A percentile compares a stretch with the other conserved stretches of the same genome.
Conservation (phyloP, 2,888 invertebrate species). For the Nudaria mundana region DNA sequence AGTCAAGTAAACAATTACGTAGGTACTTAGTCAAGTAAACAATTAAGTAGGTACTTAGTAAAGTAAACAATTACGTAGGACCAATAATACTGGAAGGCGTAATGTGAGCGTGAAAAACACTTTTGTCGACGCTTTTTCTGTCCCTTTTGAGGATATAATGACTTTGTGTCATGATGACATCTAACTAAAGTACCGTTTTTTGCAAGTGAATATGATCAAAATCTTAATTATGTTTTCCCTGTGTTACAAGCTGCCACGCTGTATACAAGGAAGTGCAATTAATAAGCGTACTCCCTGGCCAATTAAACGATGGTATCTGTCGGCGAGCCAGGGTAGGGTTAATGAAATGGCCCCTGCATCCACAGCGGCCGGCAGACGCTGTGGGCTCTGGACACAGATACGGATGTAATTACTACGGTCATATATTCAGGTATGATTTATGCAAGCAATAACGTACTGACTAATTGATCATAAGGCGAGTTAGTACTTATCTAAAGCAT, state of each 20-base stretch:
- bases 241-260: conserved; percentile 1
- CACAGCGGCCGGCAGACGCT: neutral
- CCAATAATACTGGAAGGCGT: too few species aligned
- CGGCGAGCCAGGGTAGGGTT: conserved; percentile 25
- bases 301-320: conserved; percentile 32
- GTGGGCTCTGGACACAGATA: neutral
- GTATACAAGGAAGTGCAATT: conserved; percentile 24
- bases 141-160: too few species aligned
- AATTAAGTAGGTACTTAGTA: too few species aligned
- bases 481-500: too few species aligned
- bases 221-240: conserved; percentile 20
- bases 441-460: conserved; percentile 13
- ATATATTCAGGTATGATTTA: conserved; percentile 33
- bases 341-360: conserved; percentile 31
- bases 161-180: too few species aligned
- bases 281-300: conserved; percentile 20
- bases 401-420: conserved; percentile 26
- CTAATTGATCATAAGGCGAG: too few species aligned
- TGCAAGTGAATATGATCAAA: conserved; percentile 13
- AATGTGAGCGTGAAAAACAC: too few species aligned
- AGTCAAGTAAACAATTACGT: too few species aligned
- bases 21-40: too few species aligned
- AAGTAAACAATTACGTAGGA: too few species aligned
- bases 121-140: too few species aligned
- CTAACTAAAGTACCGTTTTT: neutral